These are phyloP conservation scores for Aplysia californica DNA, from an alignment of 1,140 invertebrate species.

Conservation along the genomic window DNA sequence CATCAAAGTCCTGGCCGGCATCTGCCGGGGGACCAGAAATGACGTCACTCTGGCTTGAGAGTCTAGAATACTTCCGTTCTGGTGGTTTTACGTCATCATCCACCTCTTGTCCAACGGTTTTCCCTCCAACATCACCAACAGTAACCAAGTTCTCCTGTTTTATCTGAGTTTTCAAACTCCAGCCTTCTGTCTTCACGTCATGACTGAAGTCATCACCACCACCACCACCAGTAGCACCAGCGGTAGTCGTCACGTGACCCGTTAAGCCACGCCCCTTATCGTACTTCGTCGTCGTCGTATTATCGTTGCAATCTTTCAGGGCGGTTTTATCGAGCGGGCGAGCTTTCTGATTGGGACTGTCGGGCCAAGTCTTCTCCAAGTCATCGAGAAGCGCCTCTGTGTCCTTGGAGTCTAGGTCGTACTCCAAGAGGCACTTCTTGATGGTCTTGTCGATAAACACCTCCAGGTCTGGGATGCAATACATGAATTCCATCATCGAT, in stretches of 20 bases:
- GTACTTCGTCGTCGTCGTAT: not conserved
- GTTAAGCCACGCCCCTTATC: not conserved
- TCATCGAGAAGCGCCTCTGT: slow-evolving; percentile 14
- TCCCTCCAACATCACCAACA: not conserved
- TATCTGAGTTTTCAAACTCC: not conserved
- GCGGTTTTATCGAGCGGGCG: not conserved
- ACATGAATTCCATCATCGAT: slow-evolving; percentile 15
- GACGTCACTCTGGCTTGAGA: not conserved
- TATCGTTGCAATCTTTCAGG: slow-evolving; percentile 17
- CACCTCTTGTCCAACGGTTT: not conserved
- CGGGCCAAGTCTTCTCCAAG: slow-evolving; percentile 21
- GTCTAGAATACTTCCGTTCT: not conserved
- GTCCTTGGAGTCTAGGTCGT: slow-evolving; percentile 18
- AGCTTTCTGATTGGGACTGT: not conserved
- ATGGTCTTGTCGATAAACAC: slow-evolving; percentile 20
- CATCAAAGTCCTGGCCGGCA: slow-evolving; percentile 69
- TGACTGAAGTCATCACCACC: not conserved
- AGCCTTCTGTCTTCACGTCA: not conserved
- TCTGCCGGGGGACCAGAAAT: slow-evolving; percentile 42
- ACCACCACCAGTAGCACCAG: not conserved
- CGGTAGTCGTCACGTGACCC: not conserved
- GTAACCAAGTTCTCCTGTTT: not conserved
- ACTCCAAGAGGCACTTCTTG: slow-evolving; percentile 21
- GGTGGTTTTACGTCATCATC: not conserved
- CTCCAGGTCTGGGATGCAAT: slow-evolving; percentile 17